Percentiles rank a stretch among this genome's conserved stretches.
These are phyloP conservation scores for Atta colombica DNA, from an alignment of 1,140 invertebrate genomes.

Conservation along the genomic window DNA sequence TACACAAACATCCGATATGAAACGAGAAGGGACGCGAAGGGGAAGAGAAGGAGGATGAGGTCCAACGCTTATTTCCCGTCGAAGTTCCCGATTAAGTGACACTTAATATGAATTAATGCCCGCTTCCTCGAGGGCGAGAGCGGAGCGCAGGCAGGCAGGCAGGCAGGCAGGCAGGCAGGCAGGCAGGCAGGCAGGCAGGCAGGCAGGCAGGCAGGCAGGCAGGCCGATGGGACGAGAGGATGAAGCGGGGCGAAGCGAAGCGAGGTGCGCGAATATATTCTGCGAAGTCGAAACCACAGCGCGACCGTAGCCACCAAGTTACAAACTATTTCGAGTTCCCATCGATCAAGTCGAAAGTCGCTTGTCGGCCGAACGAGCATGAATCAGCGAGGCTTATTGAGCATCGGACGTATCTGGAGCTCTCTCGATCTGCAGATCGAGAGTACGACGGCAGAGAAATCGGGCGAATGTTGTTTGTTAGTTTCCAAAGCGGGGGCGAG, in stretches of 20 bases:
- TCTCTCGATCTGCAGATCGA: conserved; percentile 32
- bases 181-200: not conserved
- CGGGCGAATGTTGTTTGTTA: conserved; percentile 50
- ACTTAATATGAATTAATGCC: conserved; percentile 62
- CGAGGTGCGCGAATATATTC: conserved; percentile 60
- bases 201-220: not conserved
- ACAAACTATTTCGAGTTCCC: conserved; percentile 74
- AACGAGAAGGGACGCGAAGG: not conserved
- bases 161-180: not conserved
- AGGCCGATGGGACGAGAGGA: too few relatives aligned
- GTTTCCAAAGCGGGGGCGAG: conserved; percentile 3
- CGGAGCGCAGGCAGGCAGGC: conserved; percentile 3
- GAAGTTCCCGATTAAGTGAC: conserved; percentile 62
- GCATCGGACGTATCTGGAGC: conserved; percentile 59
- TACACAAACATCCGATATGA: conserved; percentile 28
- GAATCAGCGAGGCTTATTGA: conserved; percentile 74
- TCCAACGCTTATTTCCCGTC: conserved; percentile 26
- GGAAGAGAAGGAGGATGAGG: not conserved
- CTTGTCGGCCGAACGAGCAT: conserved; percentile 73
- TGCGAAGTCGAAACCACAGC: conserved; percentile 70
- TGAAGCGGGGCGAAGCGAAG: not conserved
- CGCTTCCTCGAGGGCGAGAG: conserved; percentile 36
- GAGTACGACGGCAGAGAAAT: conserved; percentile 40
- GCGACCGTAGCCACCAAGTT: conserved; percentile 62
- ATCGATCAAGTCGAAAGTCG: conserved; percentile 74